A percentile compares a stretch with the other conserved stretches of the same genome.
These are phyloP conservation scores for Menura novaehollandiae DNA, from an alignment of 2,113 vertebrate species.

Conservation along the genomic window DNA sequence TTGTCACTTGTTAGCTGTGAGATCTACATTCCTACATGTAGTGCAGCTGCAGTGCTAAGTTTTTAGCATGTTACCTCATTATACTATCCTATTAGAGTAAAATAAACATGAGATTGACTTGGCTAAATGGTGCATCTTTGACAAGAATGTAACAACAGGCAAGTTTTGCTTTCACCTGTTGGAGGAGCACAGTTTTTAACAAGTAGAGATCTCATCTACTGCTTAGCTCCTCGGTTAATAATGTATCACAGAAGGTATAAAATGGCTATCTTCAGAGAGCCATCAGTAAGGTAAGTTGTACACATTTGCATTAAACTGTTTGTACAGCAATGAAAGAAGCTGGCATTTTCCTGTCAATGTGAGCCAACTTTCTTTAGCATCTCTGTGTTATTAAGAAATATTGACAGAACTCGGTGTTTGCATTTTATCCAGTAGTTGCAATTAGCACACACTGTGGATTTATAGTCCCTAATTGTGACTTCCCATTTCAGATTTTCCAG, in stretches of 20 bases:
- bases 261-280: not conserved
- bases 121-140: not conserved
- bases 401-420: not conserved
- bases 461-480: not conserved
- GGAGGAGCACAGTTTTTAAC: not conserved
- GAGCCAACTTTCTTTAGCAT: not conserved
- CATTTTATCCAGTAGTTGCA: not conserved
- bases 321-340: not conserved
- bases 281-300: not conserved
- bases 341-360: not conserved
- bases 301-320: not conserved
- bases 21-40: not conserved
- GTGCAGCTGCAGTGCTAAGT: not conserved
- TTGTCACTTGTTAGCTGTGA: not conserved
- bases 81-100: not conserved
- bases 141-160: not conserved
- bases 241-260: not conserved
- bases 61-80: not conserved
- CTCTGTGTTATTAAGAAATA: not conserved
- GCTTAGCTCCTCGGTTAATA: not conserved
- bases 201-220: not conserved
- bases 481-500: not conserved
- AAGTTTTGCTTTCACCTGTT: not conserved
- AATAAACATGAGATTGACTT: not conserved
- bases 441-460: rapidly evolving